A percentile compares a stretch with the other conserved stretches of the same genome.
These are phyloP conservation scores for Leptinotarsa undecemlineata DNA, from an alignment of 1,140 invertebrate species.

Conservation along the genomic window DNA sequence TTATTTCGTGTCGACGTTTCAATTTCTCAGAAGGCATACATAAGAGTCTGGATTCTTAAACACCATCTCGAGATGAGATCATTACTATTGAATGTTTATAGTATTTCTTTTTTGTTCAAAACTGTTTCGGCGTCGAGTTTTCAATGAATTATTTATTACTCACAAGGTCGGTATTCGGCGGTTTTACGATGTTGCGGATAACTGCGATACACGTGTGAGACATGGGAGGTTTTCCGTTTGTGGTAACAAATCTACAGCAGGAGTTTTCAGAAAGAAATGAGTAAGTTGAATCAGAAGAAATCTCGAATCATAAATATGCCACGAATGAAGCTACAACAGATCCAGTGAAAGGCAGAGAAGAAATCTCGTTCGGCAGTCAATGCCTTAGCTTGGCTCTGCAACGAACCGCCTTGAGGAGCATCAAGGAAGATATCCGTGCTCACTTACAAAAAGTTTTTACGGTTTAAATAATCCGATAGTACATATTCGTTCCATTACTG, in stretches of 20 bases:
- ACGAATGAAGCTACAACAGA: no score
- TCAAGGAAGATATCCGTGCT: no score
- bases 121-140: not conserved
- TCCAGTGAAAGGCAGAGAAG: no score
- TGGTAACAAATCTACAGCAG: not conserved
- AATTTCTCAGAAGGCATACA: not conserved
- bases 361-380: no score
- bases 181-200: not conserved
- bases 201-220: not conserved
- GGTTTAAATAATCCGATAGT: no score
- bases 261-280: not conserved
- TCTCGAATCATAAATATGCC: no score
- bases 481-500: no score
- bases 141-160: not conserved
- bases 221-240: not conserved
- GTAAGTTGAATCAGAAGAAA: no score
- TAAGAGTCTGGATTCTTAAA: not conserved
- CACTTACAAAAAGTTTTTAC: no score
- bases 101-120: conserved; percentile 1
- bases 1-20: not conserved
- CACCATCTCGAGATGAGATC: not conserved
- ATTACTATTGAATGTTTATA: not conserved
- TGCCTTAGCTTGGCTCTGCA: no score
- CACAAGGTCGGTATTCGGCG: no score
- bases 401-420: no score